Evolutionary conservation across 2,888 invertebrate genomes (phyloP).

Genomic region (Horisme vitalbata): DNA sequence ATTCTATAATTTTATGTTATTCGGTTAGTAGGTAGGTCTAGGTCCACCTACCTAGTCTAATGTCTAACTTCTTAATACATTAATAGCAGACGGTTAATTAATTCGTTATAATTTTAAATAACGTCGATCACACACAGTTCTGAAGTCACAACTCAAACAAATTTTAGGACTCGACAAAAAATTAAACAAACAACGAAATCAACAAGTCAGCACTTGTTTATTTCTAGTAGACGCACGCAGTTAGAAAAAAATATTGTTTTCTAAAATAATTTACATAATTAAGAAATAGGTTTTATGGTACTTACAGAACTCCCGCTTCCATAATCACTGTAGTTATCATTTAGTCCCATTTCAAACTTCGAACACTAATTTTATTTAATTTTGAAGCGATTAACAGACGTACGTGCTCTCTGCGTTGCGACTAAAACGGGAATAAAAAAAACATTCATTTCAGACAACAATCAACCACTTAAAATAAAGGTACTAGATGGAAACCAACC

Average conservation of each 20-base stretch:
- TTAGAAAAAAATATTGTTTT: conserved; percentile 6
- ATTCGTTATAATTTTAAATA: too few relatives aligned
- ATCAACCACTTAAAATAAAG: too few relatives aligned
- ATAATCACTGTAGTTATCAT: conserved; percentile 50
- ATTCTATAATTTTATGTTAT: too few relatives aligned
- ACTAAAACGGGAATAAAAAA: conserved; percentile 34
- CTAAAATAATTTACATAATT: too few relatives aligned
- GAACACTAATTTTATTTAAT: conserved; percentile 31
- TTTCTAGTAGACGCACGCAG: conserved; percentile 4
- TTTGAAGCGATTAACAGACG: conserved; percentile 19
- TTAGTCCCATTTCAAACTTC: conserved; percentile 36
- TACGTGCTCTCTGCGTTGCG: conserved; percentile 27
- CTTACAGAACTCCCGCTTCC: conserved; percentile 53
- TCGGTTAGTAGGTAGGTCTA: too few relatives aligned
- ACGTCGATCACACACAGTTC: too few relatives aligned
- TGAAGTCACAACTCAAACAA: too few relatives aligned
- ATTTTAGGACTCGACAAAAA: conserved; percentile 10
- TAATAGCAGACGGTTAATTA: too few relatives aligned
- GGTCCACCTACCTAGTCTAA: too few relatives aligned
- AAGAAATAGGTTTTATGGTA: conserved; percentile 7
- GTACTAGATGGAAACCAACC: too few relatives aligned
- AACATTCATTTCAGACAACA: too few relatives aligned
- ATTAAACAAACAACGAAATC: conserved; percentile 2
- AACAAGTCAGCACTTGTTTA: conserved; percentile 24
- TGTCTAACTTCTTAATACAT: too few relatives aligned